Percentiles rank a stretch among this genome's conserved stretches.
Evolutionary conservation across 2,113 vertebrate species (phyloP).

Genomic region (human (Homo sapiens)): GRCh38 chr11:9866501-9867000

Average conservation of each 20-base stretch:
- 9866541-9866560: not conserved
- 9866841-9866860: not conserved
- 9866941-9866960: not conserved
- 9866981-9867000: not conserved
- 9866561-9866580: not conserved
- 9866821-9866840: not conserved
- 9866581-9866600: not conserved
- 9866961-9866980: not conserved
- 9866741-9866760: not conserved
- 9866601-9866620: not conserved
- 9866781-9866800: not conserved
- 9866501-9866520: not conserved
- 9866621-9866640: not conserved
- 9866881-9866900: not conserved
- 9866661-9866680: not conserved
- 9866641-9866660: not conserved
- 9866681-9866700: not conserved
- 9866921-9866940: not conserved
- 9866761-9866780: not conserved
- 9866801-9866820: not conserved
- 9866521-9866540: not conserved
- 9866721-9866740: not conserved
- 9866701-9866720: not conserved
- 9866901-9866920: not conserved
- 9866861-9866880: not conserved